phyloP scores from a whole-genome alignment of 2,113 vertebrate species.

The Noctilio leporinus region DNA sequence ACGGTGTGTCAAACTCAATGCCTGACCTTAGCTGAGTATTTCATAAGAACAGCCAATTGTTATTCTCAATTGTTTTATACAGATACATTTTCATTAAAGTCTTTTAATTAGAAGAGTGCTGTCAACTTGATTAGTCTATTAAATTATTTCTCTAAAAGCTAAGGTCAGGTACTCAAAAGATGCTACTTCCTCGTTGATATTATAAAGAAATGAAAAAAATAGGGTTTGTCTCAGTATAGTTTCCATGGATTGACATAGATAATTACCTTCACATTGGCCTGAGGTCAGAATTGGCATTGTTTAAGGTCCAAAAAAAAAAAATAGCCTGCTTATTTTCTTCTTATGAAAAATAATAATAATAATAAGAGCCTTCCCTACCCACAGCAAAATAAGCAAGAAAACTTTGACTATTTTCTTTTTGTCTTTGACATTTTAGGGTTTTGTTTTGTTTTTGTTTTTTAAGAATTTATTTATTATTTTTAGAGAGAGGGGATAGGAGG shows the following conservation, averaged over 20 bases:
- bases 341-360: neutral
- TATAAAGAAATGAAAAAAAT: neutral
- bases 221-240: neutral
- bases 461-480: no score
- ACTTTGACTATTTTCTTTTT: neutral
- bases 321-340: neutral
- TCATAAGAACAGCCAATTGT: neutral
- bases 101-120: neutral
- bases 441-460: no score
- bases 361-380: neutral
- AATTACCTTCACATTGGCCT: conserved; percentile 24
- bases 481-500: no score
- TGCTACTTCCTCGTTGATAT: neutral
- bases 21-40: neutral
- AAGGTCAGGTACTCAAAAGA: neutral
- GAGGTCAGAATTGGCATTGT: conserved; percentile 19
- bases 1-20: neutral
- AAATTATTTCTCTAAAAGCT: conserved; percentile 2
- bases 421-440: neutral
- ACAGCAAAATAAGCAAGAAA: neutral
- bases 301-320: neutral
- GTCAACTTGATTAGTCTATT: neutral
- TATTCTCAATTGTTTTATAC: neutral
- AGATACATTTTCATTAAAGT: neutral
- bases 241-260: neutral